phyloP scores from a whole-genome alignment of 2,113 vertebrate species.

The Ariopsis seemanni region DNA sequence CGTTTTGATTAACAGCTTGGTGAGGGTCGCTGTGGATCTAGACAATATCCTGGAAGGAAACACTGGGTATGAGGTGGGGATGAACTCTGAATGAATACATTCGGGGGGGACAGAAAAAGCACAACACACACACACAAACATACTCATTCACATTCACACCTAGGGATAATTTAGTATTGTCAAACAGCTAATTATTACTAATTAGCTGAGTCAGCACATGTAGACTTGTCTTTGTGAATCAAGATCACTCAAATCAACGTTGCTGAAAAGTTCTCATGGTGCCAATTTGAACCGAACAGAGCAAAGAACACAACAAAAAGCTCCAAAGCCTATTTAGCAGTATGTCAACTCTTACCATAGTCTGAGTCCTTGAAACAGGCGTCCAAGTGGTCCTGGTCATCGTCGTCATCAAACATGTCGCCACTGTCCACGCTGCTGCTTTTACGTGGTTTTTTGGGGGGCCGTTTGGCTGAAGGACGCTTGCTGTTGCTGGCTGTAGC shows the following conservation, averaged over 20 bases:
- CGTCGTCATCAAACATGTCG: slow-evolving; percentile 90
- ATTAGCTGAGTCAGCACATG: not conserved
- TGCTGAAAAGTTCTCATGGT: not conserved
- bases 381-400: slow-evolving; percentile 95
- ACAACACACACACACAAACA: not conserved
- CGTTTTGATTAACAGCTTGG: not conserved
- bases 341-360: slow-evolving; percentile 77
- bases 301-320: not conserved
- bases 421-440: slow-evolving; percentile 83
- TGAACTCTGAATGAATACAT: not conserved
- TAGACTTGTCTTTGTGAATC: not conserved
- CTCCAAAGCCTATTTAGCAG: not conserved
- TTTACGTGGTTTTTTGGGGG: slow-evolving; percentile 86
- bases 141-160: not conserved
- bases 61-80: not conserved
- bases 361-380: slow-evolving; percentile 98
- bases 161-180: not conserved
- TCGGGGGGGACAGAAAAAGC: not conserved
- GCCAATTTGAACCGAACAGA: not conserved
- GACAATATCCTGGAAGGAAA: not conserved
- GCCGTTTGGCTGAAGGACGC: slow-evolving; percentile 75
- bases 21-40: not conserved
- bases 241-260: not conserved
- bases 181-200: no score
- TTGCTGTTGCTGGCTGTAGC: slow-evolving; percentile 72